These are phyloP conservation scores for Tetranychus cinnabarinus DNA, from an alignment of 1,140 invertebrate species.

Conservation along the genomic window DNA sequence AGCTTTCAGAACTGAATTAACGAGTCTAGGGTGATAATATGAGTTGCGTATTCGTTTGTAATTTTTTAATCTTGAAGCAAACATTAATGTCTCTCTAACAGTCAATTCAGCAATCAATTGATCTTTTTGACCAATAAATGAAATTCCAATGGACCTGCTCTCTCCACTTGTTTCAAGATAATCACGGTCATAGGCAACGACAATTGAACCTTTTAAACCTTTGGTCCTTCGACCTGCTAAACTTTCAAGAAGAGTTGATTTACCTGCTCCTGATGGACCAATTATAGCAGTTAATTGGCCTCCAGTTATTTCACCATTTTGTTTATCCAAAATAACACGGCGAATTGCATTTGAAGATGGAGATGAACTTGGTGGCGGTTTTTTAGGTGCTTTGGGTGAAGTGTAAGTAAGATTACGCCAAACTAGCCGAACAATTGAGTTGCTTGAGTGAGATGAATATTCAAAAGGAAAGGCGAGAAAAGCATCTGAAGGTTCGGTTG, in stretches of 20 bases:
- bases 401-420: constrained; percentile 2
- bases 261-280: constrained; percentile 9
- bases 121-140: constrained; percentile 11
- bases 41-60: background rate
- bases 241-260: constrained; percentile 11
- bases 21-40: constrained; percentile 2
- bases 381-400: background rate
- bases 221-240: constrained; percentile 1
- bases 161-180: background rate
- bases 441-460: background rate
- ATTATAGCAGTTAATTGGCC: constrained; percentile 8
- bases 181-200: background rate
- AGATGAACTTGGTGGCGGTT: background rate
- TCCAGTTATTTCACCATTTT: constrained; percentile 24
- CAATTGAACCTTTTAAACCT: constrained; percentile 5
- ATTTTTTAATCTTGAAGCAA: constrained; percentile 7
- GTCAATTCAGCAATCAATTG: constrained; percentile 4
- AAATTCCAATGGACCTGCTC: background rate
- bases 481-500: background rate
- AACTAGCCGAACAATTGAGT: background rate
- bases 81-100: constrained; percentile 8
- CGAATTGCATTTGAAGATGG: background rate
- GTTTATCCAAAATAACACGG: constrained; percentile 25
- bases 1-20: background rate
- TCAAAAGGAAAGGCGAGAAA: background rate